phyloP scores from a whole-genome alignment of 2,888 invertebrate species.

The Dasypolia templi region DNA sequence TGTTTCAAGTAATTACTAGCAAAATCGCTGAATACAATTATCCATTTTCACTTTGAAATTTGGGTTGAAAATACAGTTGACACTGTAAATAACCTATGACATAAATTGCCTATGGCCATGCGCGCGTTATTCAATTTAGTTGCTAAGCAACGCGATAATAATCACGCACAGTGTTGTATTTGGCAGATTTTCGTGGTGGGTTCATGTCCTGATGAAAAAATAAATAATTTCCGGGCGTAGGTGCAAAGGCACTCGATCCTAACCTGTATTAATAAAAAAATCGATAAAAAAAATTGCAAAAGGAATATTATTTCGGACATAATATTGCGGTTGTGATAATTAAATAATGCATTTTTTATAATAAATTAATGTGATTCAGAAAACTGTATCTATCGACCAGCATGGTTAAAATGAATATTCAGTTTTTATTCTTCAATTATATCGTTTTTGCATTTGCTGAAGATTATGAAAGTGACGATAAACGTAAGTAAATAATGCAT shows the following conservation, averaged over 20 bases:
- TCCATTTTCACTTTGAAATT: no score
- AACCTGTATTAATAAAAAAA: constrained; percentile 8
- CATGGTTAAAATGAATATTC: constrained; percentile 70
- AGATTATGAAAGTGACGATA: constrained; percentile 80
- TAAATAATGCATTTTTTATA: constrained; percentile 41
- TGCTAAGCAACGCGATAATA: constrained; percentile 83
- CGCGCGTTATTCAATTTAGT: constrained; percentile 87
- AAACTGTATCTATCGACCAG: constrained; percentile 52
- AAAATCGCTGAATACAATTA: neutral
- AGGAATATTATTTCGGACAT: constrained; percentile 17
- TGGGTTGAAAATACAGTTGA: neutral
- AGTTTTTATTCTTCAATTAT: constrained; percentile 69
- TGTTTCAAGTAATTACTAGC: neutral
- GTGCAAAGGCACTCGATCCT: constrained; percentile 13
- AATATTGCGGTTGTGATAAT: constrained; percentile 13
- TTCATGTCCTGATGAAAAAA: constrained; percentile 59
- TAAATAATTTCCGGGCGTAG: constrained; percentile 42
- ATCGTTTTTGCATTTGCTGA: constrained; percentile 70
- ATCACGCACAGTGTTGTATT: constrained; percentile 79
- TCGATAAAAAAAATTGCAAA: constrained; percentile 12
- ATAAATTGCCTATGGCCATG: constrained; percentile 65
- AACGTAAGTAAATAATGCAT: constrained; percentile 73
- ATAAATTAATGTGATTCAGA: constrained; percentile 39
- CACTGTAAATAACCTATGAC: neutral
- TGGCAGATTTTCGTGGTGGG: constrained; percentile 60